Conservation (phyloP, 1,140 invertebrate genomes). For the Polypedilum pembai region DNA sequence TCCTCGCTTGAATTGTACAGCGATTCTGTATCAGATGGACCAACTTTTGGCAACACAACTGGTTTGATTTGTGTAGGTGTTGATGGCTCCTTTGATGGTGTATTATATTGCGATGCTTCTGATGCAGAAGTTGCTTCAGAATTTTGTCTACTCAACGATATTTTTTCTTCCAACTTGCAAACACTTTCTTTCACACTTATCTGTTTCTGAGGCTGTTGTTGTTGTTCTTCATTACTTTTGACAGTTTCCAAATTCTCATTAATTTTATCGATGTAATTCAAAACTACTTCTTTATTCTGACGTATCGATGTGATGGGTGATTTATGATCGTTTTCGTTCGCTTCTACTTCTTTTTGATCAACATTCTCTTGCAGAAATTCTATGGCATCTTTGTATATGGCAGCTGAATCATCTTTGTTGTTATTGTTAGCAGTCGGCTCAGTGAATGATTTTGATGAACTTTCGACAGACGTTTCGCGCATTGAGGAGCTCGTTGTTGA, state of each 20-base stretch:
- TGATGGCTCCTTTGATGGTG: neutral
- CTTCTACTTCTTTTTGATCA: neutral
- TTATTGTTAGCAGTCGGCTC: neutral
- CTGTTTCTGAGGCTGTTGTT: neutral
- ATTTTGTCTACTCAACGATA: neutral
- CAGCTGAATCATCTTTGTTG: neutral
- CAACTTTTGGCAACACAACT: neutral
- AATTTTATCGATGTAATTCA: slow-evolving; percentile 26
- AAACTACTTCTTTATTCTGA: slow-evolving; percentile 8
- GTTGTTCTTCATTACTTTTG: neutral
- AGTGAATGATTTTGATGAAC: neutral
- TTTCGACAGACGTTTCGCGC: slow-evolving; percentile 21
- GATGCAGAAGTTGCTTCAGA: neutral
- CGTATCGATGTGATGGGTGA: slow-evolving; percentile 25
- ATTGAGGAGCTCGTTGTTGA: slow-evolving; percentile 6
- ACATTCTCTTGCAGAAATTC: neutral
- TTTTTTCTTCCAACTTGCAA: slow-evolving; percentile 1
- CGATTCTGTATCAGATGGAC: slow-evolving; percentile 37
- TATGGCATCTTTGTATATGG: slow-evolving; percentile 24
- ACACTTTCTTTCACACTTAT: neutral
- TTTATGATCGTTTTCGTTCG: neutral
- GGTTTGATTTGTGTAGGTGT: neutral
- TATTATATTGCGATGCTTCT: neutral
- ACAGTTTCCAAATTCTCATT: slow-evolving; percentile 21
- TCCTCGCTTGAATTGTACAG: slow-evolving; percentile 56